These are phyloP conservation scores for Lichenostomus cassidix DNA, from an alignment of 2,113 vertebrate genomes.

Conservation along the genomic window DNA sequence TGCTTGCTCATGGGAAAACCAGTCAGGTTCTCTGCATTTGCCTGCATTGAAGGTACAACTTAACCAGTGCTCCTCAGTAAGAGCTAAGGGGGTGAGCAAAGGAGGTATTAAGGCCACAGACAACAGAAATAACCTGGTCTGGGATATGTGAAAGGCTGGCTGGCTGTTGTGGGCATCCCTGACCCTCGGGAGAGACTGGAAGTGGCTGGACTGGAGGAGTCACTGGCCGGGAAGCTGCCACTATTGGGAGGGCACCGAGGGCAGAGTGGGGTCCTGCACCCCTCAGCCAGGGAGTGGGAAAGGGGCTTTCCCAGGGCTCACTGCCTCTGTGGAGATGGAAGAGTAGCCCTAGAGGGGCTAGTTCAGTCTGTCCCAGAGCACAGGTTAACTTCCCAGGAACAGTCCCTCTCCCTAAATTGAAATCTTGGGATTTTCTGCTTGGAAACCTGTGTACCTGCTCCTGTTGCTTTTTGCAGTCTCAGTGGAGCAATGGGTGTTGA, in stretches of 20 bases:
- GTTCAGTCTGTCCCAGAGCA: rapidly evolving
- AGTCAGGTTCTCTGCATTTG: not conserved
- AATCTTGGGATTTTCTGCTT: not conserved
- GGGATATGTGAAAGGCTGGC: rapidly evolving
- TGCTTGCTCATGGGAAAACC: not conserved
- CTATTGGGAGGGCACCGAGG: not conserved
- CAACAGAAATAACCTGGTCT: not conserved
- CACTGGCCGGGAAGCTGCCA: not conserved
- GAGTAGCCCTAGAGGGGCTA: rapidly evolving
- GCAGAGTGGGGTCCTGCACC: not conserved
- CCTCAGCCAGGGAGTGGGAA: not conserved
- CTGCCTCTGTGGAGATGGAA: not conserved
- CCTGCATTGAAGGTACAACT: rapidly evolving
- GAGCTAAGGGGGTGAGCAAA: not conserved
- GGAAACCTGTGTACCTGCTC: not conserved
- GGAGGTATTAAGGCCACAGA: not conserved
- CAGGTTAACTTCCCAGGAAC: not conserved
- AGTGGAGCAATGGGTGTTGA: not conserved
- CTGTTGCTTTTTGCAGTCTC: not conserved
- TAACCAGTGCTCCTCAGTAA: not conserved
- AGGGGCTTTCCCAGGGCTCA: not conserved
- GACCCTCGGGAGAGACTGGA: rapidly evolving
- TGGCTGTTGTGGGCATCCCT: not conserved
- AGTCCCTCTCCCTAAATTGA: not conserved
- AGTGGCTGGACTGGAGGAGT: not conserved